Base-by-base conservation (phyloP, 2,888 invertebrate species). In the Troglohyphantes excavatus region DNA sequence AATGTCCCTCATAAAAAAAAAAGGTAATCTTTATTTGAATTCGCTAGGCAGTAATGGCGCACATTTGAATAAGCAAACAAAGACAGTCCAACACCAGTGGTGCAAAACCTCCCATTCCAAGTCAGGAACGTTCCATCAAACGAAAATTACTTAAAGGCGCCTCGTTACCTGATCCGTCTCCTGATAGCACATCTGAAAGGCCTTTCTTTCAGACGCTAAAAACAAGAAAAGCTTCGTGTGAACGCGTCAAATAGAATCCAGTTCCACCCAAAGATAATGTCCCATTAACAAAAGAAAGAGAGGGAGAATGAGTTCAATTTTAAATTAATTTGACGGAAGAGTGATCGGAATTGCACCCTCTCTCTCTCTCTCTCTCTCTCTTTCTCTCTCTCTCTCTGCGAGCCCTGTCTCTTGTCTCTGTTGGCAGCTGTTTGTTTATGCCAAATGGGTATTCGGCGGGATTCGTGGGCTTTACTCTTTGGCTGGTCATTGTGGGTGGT, bases 301-400 rank as follows among this genome's bases (percentile, higher is more conserved):
- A n/a, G n/a, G n/a, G 9, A 9, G 9, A 33, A 33, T 9, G 33
- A 53, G 53, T 53, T 53, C 53, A 9, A 53, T n/a, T n/a, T 53
- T 53, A 53, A 53, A 53, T 53, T 53, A 53, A 53, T 53, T 53
- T 53, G 53, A 53, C 53, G 53, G 53, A n/a, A 53, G n/a, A 53
- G 53, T n/a, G n/a, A n/a, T 39, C 0, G 39, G 39, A 39, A 39
- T 39, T 39, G 39, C 39, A 39, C 39, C 39, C 39, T 39, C 39
- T 39, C 13, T n/a, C 13, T 53, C 53, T 53, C 53, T 13, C 9
- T 33, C 9, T 39, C 13, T 53, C 53, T 53, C 53, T 13, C 9
- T 33, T 33, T 39, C 39, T 39, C 39, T 39, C 13, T n/a, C 13
- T 53, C 53, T 53, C 53, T 13, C 9, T 33, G n/a, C n/a, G n/a